phyloP scores from a whole-genome alignment of 35 echinoderm and acorn worm genomes.

The Eucidaris tribuloides region DNA sequence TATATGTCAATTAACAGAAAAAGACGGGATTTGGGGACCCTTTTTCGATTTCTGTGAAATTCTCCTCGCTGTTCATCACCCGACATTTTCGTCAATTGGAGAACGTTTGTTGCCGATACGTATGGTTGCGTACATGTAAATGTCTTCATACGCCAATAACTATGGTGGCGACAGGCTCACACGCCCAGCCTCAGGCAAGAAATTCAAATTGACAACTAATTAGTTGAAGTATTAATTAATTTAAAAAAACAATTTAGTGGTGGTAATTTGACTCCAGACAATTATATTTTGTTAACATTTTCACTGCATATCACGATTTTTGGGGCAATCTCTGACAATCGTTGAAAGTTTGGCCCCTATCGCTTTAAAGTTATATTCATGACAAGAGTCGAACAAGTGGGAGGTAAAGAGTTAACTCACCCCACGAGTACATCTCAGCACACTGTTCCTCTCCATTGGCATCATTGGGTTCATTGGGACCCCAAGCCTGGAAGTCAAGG shows the following conservation, averaged over 20 bases:
- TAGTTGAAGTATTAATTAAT: background rate
- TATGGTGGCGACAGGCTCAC: too few species aligned
- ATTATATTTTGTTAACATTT: background rate
- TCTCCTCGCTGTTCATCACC: too few species aligned
- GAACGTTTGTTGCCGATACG: too few species aligned
- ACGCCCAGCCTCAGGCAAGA: too few species aligned
- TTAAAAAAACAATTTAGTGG: background rate
- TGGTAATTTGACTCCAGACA: background rate
- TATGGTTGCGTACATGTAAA: too few species aligned
- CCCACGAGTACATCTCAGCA: constrained; percentile 46
- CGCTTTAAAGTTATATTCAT: background rate
- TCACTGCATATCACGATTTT: background rate
- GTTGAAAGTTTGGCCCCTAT: background rate
- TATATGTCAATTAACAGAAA: too few species aligned
- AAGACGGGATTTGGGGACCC: too few species aligned
- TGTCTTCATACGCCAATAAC: too few species aligned
- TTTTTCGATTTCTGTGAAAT: too few species aligned
- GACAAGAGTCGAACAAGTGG: background rate
- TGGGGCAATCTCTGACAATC: background rate
- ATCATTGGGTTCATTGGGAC: constrained; percentile 65
- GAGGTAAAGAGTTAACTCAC: background rate
- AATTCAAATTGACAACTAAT: background rate
- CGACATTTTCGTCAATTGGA: too few species aligned
- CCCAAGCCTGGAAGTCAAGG: constrained; percentile 57
- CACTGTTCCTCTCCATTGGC: constrained; percentile 80